Evolutionary conservation across 1,140 invertebrate genomes (phyloP).

Genomic region (Augochlora pura): DNA sequence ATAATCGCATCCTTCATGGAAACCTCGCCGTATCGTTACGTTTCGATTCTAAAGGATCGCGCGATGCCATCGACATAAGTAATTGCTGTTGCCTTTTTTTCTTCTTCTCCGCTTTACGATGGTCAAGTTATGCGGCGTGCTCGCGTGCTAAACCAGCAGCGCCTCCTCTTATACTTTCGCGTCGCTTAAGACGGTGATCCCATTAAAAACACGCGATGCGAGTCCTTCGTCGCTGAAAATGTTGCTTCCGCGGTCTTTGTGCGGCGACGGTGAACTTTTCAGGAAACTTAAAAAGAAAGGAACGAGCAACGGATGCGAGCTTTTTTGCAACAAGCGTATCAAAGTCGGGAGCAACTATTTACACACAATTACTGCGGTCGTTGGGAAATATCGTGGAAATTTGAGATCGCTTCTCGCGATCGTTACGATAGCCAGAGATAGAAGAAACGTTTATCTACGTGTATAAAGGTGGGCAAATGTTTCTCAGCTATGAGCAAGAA

Average conservation of each 20-base stretch:
- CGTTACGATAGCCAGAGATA: no score
- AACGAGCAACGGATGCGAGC: neutral
- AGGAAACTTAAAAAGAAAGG: neutral
- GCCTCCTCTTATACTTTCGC: constrained; percentile 10
- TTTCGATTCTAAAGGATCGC: neutral
- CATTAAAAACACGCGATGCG: constrained; percentile 14
- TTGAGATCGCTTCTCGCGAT: no score
- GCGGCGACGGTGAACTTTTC: neutral
- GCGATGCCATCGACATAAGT: neutral
- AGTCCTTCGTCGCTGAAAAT: neutral
- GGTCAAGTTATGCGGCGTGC: neutral
- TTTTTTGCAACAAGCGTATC: neutral
- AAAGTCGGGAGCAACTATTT: neutral
- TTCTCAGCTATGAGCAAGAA: no score
- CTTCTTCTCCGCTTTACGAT: neutral
- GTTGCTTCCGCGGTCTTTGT: neutral
- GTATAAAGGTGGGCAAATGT: no score
- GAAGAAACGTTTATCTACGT: no score
- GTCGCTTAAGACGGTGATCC: neutral
- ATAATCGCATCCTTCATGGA: no score
- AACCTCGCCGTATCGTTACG: neutral
- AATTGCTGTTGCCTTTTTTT: constrained; percentile 3
- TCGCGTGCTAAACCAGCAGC: constrained; percentile 1
- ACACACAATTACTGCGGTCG: neutral
- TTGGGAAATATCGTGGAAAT: neutral